Conservation (phyloP, 2,797 vertebrate genomes). For the Crypturellus tataupa region DNA sequence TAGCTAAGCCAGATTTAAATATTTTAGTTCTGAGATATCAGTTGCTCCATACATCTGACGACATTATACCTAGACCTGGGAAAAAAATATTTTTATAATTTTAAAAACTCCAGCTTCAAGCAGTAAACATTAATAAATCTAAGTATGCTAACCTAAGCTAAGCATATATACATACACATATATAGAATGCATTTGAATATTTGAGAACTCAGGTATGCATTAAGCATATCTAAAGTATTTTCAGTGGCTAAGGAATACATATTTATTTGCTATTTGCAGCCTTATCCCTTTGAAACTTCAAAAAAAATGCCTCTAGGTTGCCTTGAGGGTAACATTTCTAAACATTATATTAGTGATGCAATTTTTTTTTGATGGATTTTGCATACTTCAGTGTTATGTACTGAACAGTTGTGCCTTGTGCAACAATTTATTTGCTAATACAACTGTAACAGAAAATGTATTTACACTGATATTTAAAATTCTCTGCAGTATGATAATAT, state of each 20-base stretch:
- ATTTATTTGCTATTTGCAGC: not conserved
- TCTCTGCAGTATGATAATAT: not conserved
- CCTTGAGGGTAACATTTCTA: not conserved
- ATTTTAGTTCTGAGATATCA: constrained; percentile 20
- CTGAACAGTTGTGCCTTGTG: not conserved
- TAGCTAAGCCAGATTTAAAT: not conserved
- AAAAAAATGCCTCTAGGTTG: not conserved
- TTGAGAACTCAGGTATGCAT: not conserved
- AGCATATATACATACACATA: not conserved
- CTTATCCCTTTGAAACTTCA: not conserved
- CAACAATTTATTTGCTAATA: constrained; percentile 10
- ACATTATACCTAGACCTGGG: not conserved
- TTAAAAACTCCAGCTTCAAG: not conserved
- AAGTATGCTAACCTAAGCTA: not conserved
- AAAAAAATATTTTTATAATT: not conserved
- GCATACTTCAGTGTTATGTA: not conserved
- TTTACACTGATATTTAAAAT: not conserved
- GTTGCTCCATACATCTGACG: not conserved
- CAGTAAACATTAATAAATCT: not conserved
- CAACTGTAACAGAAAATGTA: not conserved
- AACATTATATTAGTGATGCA: not conserved
- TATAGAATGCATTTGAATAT: not conserved
- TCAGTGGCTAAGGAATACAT: not conserved
- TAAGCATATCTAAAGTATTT: not conserved
- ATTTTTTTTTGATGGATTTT: not conserved